Base-by-base conservation (phyloP, 2,797 vertebrate species). In the Mormyrus proboscirostris region DNA sequence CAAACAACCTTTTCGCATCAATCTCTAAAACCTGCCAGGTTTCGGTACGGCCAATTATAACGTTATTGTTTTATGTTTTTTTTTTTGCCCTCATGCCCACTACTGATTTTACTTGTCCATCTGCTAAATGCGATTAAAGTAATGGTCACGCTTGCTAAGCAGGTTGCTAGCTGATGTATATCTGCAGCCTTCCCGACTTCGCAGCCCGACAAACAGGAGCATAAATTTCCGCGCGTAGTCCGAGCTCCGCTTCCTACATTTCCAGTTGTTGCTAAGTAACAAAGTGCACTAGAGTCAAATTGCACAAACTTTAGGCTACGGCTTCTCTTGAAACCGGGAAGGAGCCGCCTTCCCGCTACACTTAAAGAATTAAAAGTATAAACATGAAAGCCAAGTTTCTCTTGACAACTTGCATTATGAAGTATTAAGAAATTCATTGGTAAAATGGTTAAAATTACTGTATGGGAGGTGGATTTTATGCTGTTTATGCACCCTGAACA, bases 181-280 rank as follows among this genome's bases (percentile, higher is more conserved):
- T 73, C 9, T 73, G 9, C 29, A 73, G 12, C 12, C 29, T 33
- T 29, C 29, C 25, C 25, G 73, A 33, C 73, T 41, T 44, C 6
- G 16, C 73, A 19, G 6, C 38, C 65, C 33, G 2, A 19, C n/a
- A 50, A 50, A 25, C 44, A 12, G 82, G 82, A 84, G 41, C 16
- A 44, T 47, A 47, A 41, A 41, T 82, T 47, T 73, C 29, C 12
- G 12, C 29, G 3, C 9, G 10, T 4, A 38, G 65, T 29, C 25
- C 29, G 29, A 73, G 29, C 73, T 6, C 1, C 2, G 73, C 38
- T 44, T 86, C 33, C 50, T 86, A 57, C 12, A 55, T 57, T 55
- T 86, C 51, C 85, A 86, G 50, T 57, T 86, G 85, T 86, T 86
- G 85, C 85, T 41, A 86, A 86, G 85, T 29, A 55, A 86, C 85